These are phyloP conservation scores for Nomada hirtipes DNA, from an alignment of 2,888 invertebrate species.

Conservation along the genomic window DNA sequence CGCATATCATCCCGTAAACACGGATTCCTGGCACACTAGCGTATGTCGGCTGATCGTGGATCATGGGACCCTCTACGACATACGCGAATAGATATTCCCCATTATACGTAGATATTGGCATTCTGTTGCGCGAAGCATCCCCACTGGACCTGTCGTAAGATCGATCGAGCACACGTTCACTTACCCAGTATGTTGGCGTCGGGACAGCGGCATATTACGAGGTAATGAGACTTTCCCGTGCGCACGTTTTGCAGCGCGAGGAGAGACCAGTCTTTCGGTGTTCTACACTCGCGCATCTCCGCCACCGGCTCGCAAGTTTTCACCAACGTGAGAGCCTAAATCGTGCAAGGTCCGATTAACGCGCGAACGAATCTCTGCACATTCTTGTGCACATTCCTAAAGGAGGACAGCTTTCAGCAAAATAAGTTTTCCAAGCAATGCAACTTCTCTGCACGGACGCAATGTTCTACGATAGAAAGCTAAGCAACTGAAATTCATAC, in stretches of 20 bases:
- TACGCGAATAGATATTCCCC: slow-evolving; percentile 1
- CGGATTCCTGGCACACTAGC: slow-evolving; percentile 97
- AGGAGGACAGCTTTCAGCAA: no score
- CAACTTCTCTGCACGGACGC: no score
- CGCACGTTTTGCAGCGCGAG: slow-evolving; percentile 95
- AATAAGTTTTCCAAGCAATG: no score
- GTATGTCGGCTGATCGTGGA: slow-evolving; percentile 96
- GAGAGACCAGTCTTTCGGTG: slow-evolving; percentile 96
- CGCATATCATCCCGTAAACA: slow-evolving; percentile 98
- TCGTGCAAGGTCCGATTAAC: slow-evolving; percentile 34
- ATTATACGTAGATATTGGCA: no score
- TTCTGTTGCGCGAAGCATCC: not conserved
- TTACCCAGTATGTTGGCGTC: slow-evolving; percentile 93
- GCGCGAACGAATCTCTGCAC: no score
- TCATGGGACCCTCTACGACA: slow-evolving; percentile 94
- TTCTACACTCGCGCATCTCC: slow-evolving; percentile 94
- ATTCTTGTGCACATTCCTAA: no score
- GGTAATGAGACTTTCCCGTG: slow-evolving; percentile 96
- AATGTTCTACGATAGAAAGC: no score
- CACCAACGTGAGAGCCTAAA: slow-evolving; percentile 92
- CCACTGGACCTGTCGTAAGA: not conserved
- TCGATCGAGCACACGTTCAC: slow-evolving; percentile 63
- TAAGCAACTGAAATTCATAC: no score
- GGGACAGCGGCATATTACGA: slow-evolving; percentile 96
- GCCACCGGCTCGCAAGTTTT: slow-evolving; percentile 97